Conservation (phyloP, 2,888 invertebrate species). For the Coenonympha glycerion region DNA sequence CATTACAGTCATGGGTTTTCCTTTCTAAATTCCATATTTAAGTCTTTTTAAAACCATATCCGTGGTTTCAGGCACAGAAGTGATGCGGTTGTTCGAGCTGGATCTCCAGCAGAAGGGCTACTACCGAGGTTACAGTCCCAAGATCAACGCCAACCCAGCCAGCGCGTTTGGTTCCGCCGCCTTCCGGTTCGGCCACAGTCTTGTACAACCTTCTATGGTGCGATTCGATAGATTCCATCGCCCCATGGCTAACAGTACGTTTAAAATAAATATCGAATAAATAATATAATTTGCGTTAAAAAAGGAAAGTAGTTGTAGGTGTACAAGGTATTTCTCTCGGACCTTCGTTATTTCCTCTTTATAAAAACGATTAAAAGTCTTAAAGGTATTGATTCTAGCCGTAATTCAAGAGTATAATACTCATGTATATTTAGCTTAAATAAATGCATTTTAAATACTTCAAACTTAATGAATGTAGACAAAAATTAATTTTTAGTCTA, state of each 20-base stretch:
- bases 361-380: too few relatives aligned
- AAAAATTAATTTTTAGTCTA: not conserved
- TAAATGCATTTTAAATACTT: too few relatives aligned
- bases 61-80: constrained; percentile 77
- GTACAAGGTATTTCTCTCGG: too few relatives aligned
- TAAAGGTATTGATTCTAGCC: too few relatives aligned
- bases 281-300: too few relatives aligned
- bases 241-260: constrained; percentile 83
- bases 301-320: too few relatives aligned
- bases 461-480: not conserved
- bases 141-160: constrained; percentile 83
- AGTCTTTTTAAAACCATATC: too few relatives aligned
- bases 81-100: constrained; percentile 84
- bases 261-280: not conserved
- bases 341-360: too few relatives aligned
- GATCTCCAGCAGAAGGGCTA: constrained; percentile 80
- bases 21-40: too few relatives aligned
- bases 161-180: constrained; percentile 89
- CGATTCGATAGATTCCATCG: constrained; percentile 82
- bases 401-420: too few relatives aligned
- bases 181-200: constrained; percentile 90
- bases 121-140: constrained; percentile 81
- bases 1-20: too few relatives aligned
- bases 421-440: too few relatives aligned
- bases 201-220: constrained; percentile 86